Evolutionary conservation across 2,797 vertebrate species (phyloP).

Genomic region (Sardinella longiceps): DNA sequence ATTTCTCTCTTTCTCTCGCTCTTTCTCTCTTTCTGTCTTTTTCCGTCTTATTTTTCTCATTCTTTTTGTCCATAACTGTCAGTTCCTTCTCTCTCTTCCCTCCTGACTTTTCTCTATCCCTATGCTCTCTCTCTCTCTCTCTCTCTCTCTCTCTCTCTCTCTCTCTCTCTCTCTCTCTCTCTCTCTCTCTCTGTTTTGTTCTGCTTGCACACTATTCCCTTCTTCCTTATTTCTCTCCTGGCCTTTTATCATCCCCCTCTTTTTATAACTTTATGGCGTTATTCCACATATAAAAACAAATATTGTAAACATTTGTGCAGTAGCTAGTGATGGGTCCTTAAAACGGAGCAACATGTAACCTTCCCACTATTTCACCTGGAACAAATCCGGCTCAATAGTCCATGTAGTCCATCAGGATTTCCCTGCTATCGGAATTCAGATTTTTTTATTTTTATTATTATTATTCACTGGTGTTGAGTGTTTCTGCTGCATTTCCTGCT

Average conservation of each 20-base stretch:
- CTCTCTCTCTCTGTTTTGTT: neutral
- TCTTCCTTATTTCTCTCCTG: neutral
- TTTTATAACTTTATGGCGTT: too few species aligned
- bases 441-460: too few species aligned
- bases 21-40: neutral
- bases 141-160: neutral
- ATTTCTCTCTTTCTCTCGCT: neutral
- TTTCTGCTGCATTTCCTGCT: conserved; percentile 1
- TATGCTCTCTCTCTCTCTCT: neutral
- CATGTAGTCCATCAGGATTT: neutral
- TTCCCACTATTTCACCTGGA: neutral
- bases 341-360: neutral
- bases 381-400: neutral
- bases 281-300: neutral
- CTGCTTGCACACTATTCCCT: neutral
- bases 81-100: neutral
- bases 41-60: neutral
- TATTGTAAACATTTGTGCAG: neutral
- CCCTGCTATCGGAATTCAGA: neutral
- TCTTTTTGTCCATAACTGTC: neutral
- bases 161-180: too few species aligned
- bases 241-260: too few species aligned
- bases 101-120: neutral
- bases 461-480: neutral
- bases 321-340: neutral